Percentiles rank a stretch among this genome's conserved stretches.
phyloP scores from a whole-genome alignment of 2,888 invertebrate species.

The Spisula solida region DNA sequence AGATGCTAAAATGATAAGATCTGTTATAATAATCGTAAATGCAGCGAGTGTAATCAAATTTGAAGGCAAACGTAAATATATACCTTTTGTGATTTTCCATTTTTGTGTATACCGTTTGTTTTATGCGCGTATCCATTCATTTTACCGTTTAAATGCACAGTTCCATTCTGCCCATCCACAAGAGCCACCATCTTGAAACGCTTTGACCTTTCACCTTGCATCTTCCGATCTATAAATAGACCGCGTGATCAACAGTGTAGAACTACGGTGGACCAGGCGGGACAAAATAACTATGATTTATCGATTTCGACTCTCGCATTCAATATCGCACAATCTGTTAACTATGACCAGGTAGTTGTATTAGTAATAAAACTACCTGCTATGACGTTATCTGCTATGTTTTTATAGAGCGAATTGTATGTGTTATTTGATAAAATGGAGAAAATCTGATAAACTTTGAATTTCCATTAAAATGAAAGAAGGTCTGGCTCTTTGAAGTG shows the following conservation, averaged over 20 bases:
- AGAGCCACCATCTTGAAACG: conserved; percentile 66
- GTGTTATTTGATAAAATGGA: no score
- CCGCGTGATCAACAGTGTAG: conserved; percentile 12
- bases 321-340: no score
- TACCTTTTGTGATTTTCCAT: conserved; percentile 65
- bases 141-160: conserved; percentile 63
- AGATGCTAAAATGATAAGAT: conserved; percentile 25
- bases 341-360: no score
- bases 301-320: no score
- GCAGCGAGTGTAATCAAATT: not conserved
- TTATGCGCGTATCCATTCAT: conserved; percentile 57
- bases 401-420: no score
- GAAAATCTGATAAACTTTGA: no score
- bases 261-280: not conserved
- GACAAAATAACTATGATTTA: not conserved
- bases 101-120: conserved; percentile 60
- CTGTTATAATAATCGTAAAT: not conserved
- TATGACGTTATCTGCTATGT: no score
- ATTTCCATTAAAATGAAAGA: no score
- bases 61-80: not conserved
- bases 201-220: conserved; percentile 46
- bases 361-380: no score
- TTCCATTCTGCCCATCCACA: conserved; percentile 49
- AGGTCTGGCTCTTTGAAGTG: no score
- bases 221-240: conserved; percentile 47